These are phyloP conservation scores for Microcebus jonahi DNA, from an alignment of 2,113 vertebrate genomes.

Conservation along the genomic window DNA sequence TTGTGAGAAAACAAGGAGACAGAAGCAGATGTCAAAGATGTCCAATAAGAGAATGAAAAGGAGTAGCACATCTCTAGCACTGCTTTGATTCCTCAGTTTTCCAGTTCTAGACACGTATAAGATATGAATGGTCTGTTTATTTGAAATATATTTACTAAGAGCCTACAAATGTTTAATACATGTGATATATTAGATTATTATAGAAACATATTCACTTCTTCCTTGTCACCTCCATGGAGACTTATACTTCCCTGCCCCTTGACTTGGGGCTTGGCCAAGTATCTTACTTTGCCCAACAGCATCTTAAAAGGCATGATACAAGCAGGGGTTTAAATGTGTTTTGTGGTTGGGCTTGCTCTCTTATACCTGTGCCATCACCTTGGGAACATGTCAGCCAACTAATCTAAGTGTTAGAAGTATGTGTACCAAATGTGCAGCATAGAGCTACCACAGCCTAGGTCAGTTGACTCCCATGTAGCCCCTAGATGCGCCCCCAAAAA, in stretches of 20 bases:
- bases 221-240: neutral
- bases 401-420: neutral
- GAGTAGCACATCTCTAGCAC: neutral
- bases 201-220: neutral
- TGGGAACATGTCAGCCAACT: neutral
- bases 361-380: neutral
- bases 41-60: neutral
- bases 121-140: neutral
- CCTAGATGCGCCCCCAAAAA: neutral
- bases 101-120: neutral
- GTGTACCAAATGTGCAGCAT: neutral
- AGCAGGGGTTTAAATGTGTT: neutral
- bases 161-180: neutral
- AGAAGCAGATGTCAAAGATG: neutral
- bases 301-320: neutral
- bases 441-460: neutral
- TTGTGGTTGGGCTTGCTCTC: neutral
- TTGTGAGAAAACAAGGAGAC: neutral
- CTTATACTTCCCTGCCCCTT: neutral
- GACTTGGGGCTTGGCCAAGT: neutral
- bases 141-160: constrained; percentile 16
- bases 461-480: neutral
- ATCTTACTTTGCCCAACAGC: neutral
- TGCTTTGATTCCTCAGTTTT: neutral
- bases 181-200: neutral